phyloP scores from a whole-genome alignment of 2,797 vertebrate genomes.

The Telmatherina bonti region DNA sequence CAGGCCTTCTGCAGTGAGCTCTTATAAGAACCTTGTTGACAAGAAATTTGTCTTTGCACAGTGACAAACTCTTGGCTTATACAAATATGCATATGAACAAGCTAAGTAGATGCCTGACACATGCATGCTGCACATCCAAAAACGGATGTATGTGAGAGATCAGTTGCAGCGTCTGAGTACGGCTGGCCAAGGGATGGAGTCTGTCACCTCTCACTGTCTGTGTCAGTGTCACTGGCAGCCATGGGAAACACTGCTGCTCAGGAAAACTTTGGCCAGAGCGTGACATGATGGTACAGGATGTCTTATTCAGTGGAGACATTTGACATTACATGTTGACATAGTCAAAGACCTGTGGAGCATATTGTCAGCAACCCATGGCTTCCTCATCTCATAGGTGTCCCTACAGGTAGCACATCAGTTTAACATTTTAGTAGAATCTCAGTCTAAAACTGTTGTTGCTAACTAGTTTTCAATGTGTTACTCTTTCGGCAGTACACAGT shows the following conservation, averaged over 20 bases:
- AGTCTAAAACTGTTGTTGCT: neutral
- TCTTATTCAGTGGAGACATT: slow-evolving; percentile 76
- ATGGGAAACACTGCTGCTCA: slow-evolving; percentile 72
- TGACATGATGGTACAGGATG: slow-evolving; percentile 79
- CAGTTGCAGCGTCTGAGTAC: slow-evolving; percentile 40
- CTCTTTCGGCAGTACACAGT: slow-evolving; percentile 10
- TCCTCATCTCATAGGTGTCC: slow-evolving; percentile 59
- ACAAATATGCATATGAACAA: slow-evolving; percentile 33
- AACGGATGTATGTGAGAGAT: slow-evolving; percentile 58
- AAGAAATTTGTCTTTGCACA: slow-evolving; percentile 73
- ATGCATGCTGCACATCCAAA: slow-evolving; percentile 39
- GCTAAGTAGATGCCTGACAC: slow-evolving; percentile 28
- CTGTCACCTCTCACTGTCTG: slow-evolving; percentile 66
- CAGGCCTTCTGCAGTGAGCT: slow-evolving; percentile 53
- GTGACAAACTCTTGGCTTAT: slow-evolving; percentile 56
- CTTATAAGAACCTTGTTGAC: slow-evolving; percentile 65
- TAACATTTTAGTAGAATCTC: slow-evolving; percentile 4
- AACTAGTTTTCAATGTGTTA: slow-evolving; percentile 21
- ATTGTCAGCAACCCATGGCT: slow-evolving; percentile 74
- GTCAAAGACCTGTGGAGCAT: slow-evolving; percentile 76
- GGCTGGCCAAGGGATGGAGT: slow-evolving; percentile 43
- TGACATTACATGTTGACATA: slow-evolving; percentile 75
- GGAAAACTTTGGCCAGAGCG: slow-evolving; percentile 67
- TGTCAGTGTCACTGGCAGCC: slow-evolving; percentile 58
- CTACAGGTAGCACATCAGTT: slow-evolving; percentile 25